phyloP scores from a whole-genome alignment of 1,140 invertebrate species.

The Micrasema minimum region DNA sequence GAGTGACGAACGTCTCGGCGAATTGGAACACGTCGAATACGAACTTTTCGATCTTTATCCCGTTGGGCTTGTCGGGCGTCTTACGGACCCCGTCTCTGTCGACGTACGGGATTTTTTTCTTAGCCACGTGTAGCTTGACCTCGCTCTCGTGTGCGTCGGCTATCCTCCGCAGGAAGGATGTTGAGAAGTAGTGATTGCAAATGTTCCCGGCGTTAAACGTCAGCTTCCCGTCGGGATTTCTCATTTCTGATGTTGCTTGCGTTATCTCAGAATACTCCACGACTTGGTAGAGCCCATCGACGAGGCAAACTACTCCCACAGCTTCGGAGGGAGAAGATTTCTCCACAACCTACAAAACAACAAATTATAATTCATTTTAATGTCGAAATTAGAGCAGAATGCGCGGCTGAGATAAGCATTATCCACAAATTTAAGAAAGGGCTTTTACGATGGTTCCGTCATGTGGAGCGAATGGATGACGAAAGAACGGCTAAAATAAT shows the following conservation, averaged over 20 bases:
- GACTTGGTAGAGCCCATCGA: constrained; percentile 89
- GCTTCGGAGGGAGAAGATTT: constrained; percentile 92
- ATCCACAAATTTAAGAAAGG: no score
- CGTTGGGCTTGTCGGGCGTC: constrained; percentile 87
- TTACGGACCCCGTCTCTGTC: constrained; percentile 77
- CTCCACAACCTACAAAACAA: no score
- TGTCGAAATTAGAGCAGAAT: no score
- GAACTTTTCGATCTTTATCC: constrained; percentile 99
- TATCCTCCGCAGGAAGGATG: constrained; percentile 82
- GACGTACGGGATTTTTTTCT: constrained; percentile 95
- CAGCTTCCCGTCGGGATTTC: constrained; percentile 82
- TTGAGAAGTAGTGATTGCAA: constrained; percentile 97
- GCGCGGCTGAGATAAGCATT: no score
- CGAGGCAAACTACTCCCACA: constrained; percentile 94
- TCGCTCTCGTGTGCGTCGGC: constrained; percentile 73
- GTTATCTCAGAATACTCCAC: constrained; percentile 99
- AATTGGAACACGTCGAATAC: constrained; percentile 99
- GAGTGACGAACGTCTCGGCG: constrained; percentile 89
- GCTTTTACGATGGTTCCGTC: no score
- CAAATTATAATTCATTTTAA: no score
- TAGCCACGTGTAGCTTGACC: constrained; percentile 93
- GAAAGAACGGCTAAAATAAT: no score
- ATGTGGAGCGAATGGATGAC: no score
- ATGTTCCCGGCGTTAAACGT: constrained; percentile 96
- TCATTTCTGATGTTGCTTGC: constrained; percentile 83